A percentile compares a stretch with the other conserved stretches of the same genome.
These are phyloP conservation scores for Drosophila cardini DNA, from an alignment of 1,140 invertebrate species.

Conservation along the genomic window DNA sequence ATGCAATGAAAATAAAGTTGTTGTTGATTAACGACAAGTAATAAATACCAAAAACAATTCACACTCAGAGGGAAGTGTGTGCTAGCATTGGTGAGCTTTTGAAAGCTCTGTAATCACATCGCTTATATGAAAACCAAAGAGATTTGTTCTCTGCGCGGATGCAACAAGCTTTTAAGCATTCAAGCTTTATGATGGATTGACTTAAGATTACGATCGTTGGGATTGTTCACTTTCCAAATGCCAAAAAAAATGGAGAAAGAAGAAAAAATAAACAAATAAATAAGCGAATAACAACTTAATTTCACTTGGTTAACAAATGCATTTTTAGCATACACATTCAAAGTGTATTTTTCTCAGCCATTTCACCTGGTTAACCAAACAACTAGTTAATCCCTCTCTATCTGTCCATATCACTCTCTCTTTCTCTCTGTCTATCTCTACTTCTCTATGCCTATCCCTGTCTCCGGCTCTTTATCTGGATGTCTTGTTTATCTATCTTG, in stretches of 20 bases:
- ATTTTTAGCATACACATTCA: conserved; percentile 60
- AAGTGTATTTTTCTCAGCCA: conserved; percentile 63
- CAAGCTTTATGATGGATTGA: not conserved
- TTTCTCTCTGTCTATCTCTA: conserved; percentile 36
- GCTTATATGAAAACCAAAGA: not conserved
- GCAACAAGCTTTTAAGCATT: not conserved
- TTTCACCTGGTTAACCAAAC: conserved; percentile 52
- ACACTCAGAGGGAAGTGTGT: not conserved
- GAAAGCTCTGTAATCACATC: not conserved
- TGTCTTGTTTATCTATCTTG: conserved; percentile 53
- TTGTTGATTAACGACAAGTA: conserved; percentile 28
- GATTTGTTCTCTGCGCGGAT: conserved; percentile 14
- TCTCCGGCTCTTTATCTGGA: conserved; percentile 24
- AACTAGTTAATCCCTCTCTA: conserved; percentile 38
- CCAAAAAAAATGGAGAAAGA: conserved; percentile 5
- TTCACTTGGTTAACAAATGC: conserved; percentile 53
- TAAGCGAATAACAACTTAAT: conserved; percentile 67
- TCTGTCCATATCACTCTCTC: conserved; percentile 18
- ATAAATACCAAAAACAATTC: not conserved
- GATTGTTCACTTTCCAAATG: conserved; percentile 66
- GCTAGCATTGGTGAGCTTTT: conserved; percentile 9
- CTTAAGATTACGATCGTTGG: conserved; percentile 11
- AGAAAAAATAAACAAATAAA: not conserved
- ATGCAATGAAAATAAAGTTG: conserved; percentile 18
- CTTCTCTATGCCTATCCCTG: conserved; percentile 17